phyloP scores from a whole-genome alignment of 1,140 invertebrate species.

The Scaptomyza graminum region DNA sequence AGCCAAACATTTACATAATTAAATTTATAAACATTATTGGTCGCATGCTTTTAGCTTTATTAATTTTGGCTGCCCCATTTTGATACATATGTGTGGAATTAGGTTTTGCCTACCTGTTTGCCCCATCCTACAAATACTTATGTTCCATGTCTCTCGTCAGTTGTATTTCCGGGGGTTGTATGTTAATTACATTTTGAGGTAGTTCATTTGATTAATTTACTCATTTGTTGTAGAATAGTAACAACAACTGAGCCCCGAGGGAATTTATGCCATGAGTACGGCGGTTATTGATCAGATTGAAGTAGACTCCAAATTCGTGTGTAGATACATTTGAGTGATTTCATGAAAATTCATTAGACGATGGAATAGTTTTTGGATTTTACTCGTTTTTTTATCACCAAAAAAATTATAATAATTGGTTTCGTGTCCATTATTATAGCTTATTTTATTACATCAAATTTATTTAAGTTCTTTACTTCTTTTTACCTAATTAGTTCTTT shows the following conservation, averaged over 20 bases:
- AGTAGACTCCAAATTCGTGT: too few species aligned
- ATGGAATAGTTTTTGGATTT: neutral
- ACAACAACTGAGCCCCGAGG: constrained; percentile 6
- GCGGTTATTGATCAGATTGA: constrained; percentile 28
- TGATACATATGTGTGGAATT: constrained; percentile 50
- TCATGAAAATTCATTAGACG: neutral
- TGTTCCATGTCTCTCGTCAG: constrained; percentile 12
- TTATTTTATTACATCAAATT: too few species aligned
- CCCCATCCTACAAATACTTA: constrained; percentile 4
- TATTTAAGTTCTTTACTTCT: too few species aligned
- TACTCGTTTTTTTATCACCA: too few species aligned
- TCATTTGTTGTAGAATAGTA: constrained; percentile 20
- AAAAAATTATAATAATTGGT: too few species aligned
- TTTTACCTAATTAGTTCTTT: neutral
- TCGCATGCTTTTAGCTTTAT: constrained; percentile 79
- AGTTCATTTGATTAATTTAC: constrained; percentile 72
- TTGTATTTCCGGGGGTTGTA: constrained; percentile 16
- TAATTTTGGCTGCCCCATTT: constrained; percentile 64
- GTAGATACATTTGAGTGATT: neutral
- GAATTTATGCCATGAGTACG: constrained; percentile 2
- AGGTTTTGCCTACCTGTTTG: neutral
- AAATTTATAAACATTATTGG: constrained; percentile 80
- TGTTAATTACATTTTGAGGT: constrained; percentile 37
- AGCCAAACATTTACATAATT: constrained; percentile 75
- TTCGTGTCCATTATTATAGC: too few species aligned